phyloP scores from a whole-genome alignment of 2,888 invertebrate species.

The Hirtodrosophila trivittata region DNA sequence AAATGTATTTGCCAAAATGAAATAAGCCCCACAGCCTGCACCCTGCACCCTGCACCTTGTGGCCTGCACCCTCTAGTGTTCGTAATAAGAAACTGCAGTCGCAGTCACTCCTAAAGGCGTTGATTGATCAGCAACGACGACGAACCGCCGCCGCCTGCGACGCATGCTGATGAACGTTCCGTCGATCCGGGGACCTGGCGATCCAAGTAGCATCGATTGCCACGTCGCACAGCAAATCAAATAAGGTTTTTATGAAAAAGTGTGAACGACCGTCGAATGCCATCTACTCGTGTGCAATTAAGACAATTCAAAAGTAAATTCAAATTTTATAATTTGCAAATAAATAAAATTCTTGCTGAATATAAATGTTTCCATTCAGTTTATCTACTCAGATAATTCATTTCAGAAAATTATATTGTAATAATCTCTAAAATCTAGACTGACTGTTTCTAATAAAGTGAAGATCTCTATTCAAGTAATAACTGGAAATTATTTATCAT shows the following conservation, averaged over 20 bases:
- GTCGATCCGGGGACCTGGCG: slow-evolving; percentile 21
- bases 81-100: slow-evolving; percentile 68
- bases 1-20: slow-evolving; percentile 76
- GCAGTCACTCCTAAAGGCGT: slow-evolving; percentile 72
- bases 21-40: slow-evolving; percentile 9
- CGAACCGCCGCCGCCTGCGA: slow-evolving; percentile 48
- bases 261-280: too few species aligned
- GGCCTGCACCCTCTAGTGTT: slow-evolving; percentile 28
- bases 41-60: neutral
- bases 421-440: too few species aligned
- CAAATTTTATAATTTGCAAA: too few species aligned
- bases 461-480: too few species aligned
- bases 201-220: slow-evolving; percentile 47
- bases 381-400: too few species aligned
- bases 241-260: neutral
- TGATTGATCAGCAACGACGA: slow-evolving; percentile 76
- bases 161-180: slow-evolving; percentile 72
- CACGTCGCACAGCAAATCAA: slow-evolving; percentile 43
- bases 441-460: too few species aligned
- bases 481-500: too few species aligned
- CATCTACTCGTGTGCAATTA: too few species aligned
- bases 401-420: too few species aligned
- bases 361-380: too few species aligned
- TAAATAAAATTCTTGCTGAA: too few species aligned
- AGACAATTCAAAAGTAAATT: too few species aligned